Evolutionary conservation across 2,888 invertebrate genomes (phyloP), one percentile per base, ranked within the genome.

Genomic region (Vanessa cardui): DNA sequence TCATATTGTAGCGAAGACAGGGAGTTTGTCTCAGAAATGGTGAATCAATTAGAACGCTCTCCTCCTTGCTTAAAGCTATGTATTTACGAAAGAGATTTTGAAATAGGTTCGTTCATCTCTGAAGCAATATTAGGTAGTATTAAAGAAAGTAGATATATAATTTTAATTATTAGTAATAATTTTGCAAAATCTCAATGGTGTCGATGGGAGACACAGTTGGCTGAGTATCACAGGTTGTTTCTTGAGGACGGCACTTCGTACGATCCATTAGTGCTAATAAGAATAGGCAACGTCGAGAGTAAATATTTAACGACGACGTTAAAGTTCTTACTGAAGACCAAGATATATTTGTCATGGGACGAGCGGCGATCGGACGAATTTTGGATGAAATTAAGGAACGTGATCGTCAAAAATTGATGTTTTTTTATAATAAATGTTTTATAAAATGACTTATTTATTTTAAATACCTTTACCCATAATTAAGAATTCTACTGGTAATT

Each of bases 111-210:
- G 1, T 90, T 94, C 71, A 94, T 95, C 77, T 94, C 95, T 0
- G 96, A 96, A 78, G 94, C 94, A 59, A 94, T 96, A 47, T 86
- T 95, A 70, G 93, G 91, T 47, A 94, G 95, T 78, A 94, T 96
- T 68, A 94, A 94, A 44, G 92, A 94, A 65, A 95, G 95, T 79
- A 93, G 94, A 69, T 94, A 94, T 77, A 94, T 95, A 16, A 88
- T 96, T 66, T 84, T 96, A 64, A 86, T 96, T 12, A 91, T 96
- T 58, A 96, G 96, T 66, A 94, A 95, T 76, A 92, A 93, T 74
- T 96, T 96, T 80, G 94, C 95, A 0, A 94, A 94, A 76, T 95
- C 95, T 33, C 95, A 96, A 68, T 96, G 96, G 96, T 95, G 95
- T 78, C 88, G 94, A 49, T 94, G 95, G 94, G 96, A 96, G 78